A percentile compares a stretch with the other conserved stretches of the same genome.
phyloP scores from a whole-genome alignment of 2,113 vertebrate species.

The Hiodon tergisus region DNA sequence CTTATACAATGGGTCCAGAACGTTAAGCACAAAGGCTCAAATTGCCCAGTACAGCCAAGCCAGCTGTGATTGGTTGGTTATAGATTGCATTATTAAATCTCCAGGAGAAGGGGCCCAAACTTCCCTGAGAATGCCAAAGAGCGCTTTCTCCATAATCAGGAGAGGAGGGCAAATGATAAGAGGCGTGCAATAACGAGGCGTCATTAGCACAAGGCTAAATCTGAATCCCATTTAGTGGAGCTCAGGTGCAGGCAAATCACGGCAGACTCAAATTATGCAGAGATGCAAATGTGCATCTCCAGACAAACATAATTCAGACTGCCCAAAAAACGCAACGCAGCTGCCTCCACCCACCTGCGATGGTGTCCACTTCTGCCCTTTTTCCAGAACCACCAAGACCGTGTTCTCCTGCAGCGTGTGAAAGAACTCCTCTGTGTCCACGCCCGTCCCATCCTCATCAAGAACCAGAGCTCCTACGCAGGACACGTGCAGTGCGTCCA shows the following conservation, averaged over 20 bases:
- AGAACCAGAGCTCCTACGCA: constrained; percentile 66
- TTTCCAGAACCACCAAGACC: constrained; percentile 74
- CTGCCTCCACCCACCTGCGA: constrained; percentile 41
- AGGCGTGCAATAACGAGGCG: constrained; percentile 25
- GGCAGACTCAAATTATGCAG: constrained; percentile 34
- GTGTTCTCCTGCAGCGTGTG: constrained; percentile 68
- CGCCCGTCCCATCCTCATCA: constrained; percentile 82
- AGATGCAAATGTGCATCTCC: constrained; percentile 37
- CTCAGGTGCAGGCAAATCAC: constrained; percentile 35
- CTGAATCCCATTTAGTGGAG: constrained; percentile 20
- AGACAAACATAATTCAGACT: constrained; percentile 28
- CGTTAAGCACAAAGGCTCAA: no score
- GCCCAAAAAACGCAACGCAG: background rate
- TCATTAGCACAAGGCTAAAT: constrained; percentile 19
- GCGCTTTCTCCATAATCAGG: constrained; percentile 17
- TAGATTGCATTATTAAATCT: no score
- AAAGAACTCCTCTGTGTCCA: constrained; percentile 87
- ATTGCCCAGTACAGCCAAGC: no score
- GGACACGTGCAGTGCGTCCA: constrained; percentile 47
- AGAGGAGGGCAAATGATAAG: constrained; percentile 22
- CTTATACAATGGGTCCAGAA: no score
- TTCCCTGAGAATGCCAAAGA: constrained; percentile 22
- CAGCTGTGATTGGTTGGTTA: no score
- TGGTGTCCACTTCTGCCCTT: constrained; percentile 75
- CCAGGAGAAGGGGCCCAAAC: background rate